Evolutionary conservation across 2,113 vertebrate genomes (phyloP).

Genomic region (Aldabrachelys gigantea): DNA sequence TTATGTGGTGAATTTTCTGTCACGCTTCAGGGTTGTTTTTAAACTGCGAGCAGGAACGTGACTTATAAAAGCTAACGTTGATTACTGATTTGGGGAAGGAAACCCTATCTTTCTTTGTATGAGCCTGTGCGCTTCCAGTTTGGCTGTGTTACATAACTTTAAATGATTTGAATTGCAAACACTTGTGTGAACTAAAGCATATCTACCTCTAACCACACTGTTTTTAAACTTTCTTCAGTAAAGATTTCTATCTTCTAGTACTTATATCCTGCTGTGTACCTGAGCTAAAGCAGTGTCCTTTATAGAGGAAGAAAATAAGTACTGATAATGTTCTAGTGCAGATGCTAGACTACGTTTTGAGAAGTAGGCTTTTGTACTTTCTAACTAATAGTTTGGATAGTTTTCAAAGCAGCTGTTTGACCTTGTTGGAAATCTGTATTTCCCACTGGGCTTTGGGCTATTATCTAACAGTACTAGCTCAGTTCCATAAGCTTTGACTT

Average conservation of each 20-base stretch:
- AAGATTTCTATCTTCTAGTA: background rate
- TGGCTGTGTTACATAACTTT: background rate
- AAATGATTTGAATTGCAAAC: background rate
- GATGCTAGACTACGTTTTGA: background rate
- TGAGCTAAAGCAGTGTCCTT: background rate
- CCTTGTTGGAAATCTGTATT: slow-evolving; percentile 17
- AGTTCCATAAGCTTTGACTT: background rate
- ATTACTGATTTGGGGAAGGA: background rate
- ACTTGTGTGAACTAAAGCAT: background rate
- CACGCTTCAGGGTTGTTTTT: background rate
- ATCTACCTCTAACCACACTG: background rate
- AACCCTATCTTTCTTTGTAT: background rate
- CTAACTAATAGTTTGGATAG: slow-evolving; percentile 4
- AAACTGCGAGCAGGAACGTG: background rate
- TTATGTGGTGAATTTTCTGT: background rate
- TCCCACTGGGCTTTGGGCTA: slow-evolving; percentile 13
- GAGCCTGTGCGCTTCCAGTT: background rate
- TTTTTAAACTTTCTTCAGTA: background rate
- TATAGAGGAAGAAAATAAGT: background rate
- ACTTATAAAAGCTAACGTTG: background rate
- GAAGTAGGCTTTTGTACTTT: background rate
- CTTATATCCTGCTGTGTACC: background rate
- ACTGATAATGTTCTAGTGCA: background rate
- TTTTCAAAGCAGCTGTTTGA: slow-evolving; percentile 40
- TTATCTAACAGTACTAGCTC: slow-evolving; percentile 9